Percentiles rank a stretch among this genome's conserved stretches.
Conservation (phyloP, 2,113 vertebrate genomes). For the Pachycephala philippinensis region DNA sequence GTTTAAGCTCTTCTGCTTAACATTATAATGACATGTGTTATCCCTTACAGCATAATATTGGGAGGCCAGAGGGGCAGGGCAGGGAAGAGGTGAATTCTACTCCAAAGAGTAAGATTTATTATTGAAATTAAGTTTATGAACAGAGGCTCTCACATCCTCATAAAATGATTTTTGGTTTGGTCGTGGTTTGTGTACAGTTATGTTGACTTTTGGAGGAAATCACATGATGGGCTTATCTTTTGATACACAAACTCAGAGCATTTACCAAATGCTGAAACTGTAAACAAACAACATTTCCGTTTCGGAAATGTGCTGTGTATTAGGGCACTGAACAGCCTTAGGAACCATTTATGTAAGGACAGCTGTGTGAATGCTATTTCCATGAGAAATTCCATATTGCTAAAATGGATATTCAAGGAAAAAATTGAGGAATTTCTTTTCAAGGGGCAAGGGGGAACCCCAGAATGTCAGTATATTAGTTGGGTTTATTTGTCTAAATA, state of each 20-base stretch:
- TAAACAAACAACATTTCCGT: not conserved
- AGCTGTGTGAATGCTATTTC: slow-evolving; percentile 11
- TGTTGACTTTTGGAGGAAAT: not conserved
- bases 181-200: not conserved
- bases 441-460: not conserved
- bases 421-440: not conserved
- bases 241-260: not conserved
- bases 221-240: not conserved
- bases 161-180: not conserved
- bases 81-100: not conserved
- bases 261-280: not conserved
- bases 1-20: not conserved
- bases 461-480: not conserved
- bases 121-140: not conserved
- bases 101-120: not conserved
- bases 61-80: not conserved
- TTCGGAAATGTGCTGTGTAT: not conserved
- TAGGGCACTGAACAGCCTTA: not conserved
- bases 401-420: not conserved
- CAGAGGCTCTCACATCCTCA: not conserved
- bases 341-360: not conserved
- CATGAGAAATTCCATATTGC: not conserved
- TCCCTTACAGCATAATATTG: not conserved
- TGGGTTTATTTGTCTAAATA: not conserved
- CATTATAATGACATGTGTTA: not conserved